Conservation (phyloP, 1,140 invertebrate species). For the Tetragnatha versicolor region DNA sequence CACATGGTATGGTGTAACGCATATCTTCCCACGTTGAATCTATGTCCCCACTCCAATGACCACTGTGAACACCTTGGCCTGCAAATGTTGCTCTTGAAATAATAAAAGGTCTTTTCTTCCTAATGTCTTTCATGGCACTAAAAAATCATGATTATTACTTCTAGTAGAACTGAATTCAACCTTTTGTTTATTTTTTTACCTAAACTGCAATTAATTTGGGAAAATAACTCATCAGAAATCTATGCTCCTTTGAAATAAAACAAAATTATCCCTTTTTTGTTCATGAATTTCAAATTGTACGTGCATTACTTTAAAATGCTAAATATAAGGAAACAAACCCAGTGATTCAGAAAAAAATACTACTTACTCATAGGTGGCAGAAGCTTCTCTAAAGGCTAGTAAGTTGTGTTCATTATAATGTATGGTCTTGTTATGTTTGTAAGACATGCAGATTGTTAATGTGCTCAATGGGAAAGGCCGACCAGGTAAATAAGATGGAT, state of each 20-base stretch:
- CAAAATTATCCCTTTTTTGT: no score
- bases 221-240: not conserved
- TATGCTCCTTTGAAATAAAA: no score
- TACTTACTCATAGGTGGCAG: slow-evolving; percentile 76
- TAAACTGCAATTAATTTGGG: no score
- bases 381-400: slow-evolving; percentile 79
- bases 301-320: not conserved
- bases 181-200: no score
- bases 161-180: no score
- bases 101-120: slow-evolving; percentile 74
- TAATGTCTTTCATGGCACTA: slow-evolving; percentile 68
- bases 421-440: slow-evolving; percentile 69
- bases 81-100: slow-evolving; percentile 84
- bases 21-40: slow-evolving; percentile 67
- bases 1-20: slow-evolving; percentile 66
- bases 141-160: no score
- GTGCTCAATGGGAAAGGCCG: slow-evolving; percentile 68
- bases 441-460: slow-evolving; percentile 85
- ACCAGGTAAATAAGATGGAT: slow-evolving; percentile 75
- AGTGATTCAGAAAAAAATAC: not conserved
- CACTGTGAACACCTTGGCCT: slow-evolving; percentile 80
- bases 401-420: slow-evolving; percentile 86
- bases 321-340: not conserved
- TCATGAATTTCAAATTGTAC: no score
- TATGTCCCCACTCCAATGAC: slow-evolving; percentile 87